A percentile compares a stretch with the other conserved stretches of the same genome.
Evolutionary conservation across 2,113 vertebrate species (phyloP).

Genomic region (Dromaius novaehollandiae): DNA sequence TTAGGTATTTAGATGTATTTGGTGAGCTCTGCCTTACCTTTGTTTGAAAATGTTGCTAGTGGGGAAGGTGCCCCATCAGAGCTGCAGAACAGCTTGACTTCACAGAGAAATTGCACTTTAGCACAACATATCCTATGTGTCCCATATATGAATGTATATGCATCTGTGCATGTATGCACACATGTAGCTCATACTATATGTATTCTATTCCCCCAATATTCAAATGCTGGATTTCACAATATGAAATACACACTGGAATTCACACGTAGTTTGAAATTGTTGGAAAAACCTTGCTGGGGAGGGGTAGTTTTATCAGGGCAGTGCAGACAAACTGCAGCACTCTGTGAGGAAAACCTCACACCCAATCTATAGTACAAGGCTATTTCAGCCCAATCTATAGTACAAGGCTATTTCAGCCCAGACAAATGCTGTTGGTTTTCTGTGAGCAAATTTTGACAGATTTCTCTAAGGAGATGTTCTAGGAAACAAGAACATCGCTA

Average conservation of each 20-base stretch:
- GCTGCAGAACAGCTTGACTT: background rate
- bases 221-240: background rate
- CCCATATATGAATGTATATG: accelerated
- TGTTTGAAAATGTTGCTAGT: background rate
- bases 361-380: background rate
- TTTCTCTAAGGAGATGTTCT: background rate
- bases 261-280: background rate
- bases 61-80: background rate
- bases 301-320: background rate
- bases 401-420: accelerated
- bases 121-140: background rate
- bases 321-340: background rate
- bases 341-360: accelerated
- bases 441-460: accelerated
- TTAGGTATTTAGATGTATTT: background rate
- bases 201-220: background rate
- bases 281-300: background rate
- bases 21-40: background rate
- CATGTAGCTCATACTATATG: too few relatives aligned
- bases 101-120: background rate
- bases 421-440: background rate
- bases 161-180: background rate
- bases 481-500: background rate
- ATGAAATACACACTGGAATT: background rate
- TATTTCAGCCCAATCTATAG: accelerated